Evolutionary conservation across 2,888 invertebrate genomes (phyloP), one percentile per base, ranked within the genome.

Genomic region (Cenopis cana): DNA sequence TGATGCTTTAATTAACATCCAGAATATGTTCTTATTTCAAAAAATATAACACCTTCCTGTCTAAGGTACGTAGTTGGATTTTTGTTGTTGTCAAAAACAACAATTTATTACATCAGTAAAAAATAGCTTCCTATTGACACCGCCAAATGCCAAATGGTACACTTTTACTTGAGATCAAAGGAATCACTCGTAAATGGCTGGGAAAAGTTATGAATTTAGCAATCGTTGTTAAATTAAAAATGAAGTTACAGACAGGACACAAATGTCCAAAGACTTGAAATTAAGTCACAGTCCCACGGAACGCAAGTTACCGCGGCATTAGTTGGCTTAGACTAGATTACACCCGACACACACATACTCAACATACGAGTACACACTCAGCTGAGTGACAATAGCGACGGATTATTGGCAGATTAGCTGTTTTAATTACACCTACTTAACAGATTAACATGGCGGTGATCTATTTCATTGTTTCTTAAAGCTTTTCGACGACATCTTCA

Each of bases 251-350:
- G 14, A 60, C 10, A 46, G 18, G 17, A 24, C n/a, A 29, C 46
- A 49, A 61, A 50, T 60, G 12, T 18, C 49, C 49, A 50, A 29
- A 24, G 18, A 29, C 33, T 55, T 46, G 46, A 55, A 36, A 41
- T 60, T 46, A 52, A 20, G 14, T 52, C 17, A 52, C 36, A 33
- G 12, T 24, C 36, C 33, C 62, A 33, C 61, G 33, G 29, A 46
- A 50, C 50, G 4, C 50, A 10, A 52, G 24, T 52, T 52, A 52
- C 36, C 62, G 29, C 29, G 18, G 0, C n/a, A 81, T 81, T 80
- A 79, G 75, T 70, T 73, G 77, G 79, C 79, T 82, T 79, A 79
- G 76, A 72, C 18, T 17, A 83, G 87, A 83, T 87, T 86, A 85
- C 76, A 74, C 76, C 82, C 86, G 85, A 52, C 50, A 62, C 62